Evolutionary conservation across 2,888 invertebrate genomes (phyloP), one percentile per base, ranked within the genome.

Genomic region (Incurvaria masculella): DNA sequence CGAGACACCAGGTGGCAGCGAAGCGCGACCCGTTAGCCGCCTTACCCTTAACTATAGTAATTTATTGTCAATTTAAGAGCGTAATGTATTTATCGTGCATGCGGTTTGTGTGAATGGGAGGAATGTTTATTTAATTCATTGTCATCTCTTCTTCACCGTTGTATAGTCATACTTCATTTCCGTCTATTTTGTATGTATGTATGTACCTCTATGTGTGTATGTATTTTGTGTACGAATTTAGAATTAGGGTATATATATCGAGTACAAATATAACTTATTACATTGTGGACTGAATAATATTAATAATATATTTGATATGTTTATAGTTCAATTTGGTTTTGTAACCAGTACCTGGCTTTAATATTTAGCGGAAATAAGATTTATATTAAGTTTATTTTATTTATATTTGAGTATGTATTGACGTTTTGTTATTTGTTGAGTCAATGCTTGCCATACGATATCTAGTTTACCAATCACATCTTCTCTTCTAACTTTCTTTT

Each of bases 331-430:
- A 33, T 33, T 33, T 56, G 57, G 57, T 59, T 54, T 43, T 53
- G 23, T 45, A 51, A 61, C 60, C 60, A 61, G 64, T 67, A 65
- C 67, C 64, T 69, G 71, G 72, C 72, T 72, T 72, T 73, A 72
- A 73, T 72, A 68, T 65, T 60, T 33, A 33, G 8, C 8, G 3
- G 33, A 33, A 14, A 14, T 33, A 33, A 23, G 23, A 23, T 23
- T 23, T 23, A 23, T 23, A 23, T 23, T 65, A 52, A 58, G 59
- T 47, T 16, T 48, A 55, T 64, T 50, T 64, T 62, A 63, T 61
- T 58, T 46, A 42, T 47, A 26, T 18, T 17, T 38, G 33, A 42
- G 21, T 49, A 44, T 20, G 21, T 47, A 47, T 27, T 27, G 21
- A 44, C 42, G 45, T 46, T 42, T 45, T n/a, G n/a, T 39, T 50